Evolutionary conservation across 64 coral and sea anemone species (phyloP), one percentile per base, ranked within the genome.

Genomic region (Dendrophyllia cribrosa): DNA sequence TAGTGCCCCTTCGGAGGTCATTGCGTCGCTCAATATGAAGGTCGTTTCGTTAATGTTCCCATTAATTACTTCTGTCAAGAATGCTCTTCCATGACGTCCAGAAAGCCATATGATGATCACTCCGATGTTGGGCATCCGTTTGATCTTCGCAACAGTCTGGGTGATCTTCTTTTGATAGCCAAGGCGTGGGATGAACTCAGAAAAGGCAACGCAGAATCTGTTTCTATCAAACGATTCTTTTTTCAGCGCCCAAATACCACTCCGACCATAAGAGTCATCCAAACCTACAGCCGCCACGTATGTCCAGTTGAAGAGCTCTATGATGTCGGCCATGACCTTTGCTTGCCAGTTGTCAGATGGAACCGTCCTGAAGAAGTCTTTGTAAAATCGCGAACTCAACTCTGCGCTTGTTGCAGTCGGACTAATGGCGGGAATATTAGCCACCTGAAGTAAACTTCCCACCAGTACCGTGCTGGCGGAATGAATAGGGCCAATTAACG

Each of bases 301-400:
- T n/a, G n/a, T 91, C 93, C 93, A 95, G 19, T 75, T 64, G 52
- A 91, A 95, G n/a, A 78, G 83, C 74, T 95, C 93, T 25, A 95
- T 95, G 51, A 95, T 91, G 12, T 95, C 83, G 2, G 91, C 93
- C 93, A 95, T 95, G 58, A 88, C 88, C 61, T 90, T 85, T 51
- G 93, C 93, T 58, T 95, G 93, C 55, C 91, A 73, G 5, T 88
- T 88, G 50, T 95, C 93, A 51, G 93, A 88, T 22, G 93, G 76
- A 59, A 95, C 91, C 7, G 93, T 95, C 52, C 93, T 88, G 48
- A 95, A 91, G 56, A 95, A 95, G 15, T 48, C 66, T 20, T 74
- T 86, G 23, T 87, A 91, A 43, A 86, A 91, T 20, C 82, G 93
- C 2, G 89, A 91, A 19, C 81, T 85, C 0, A 95, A 80, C 52